phyloP scores from a whole-genome alignment of 2,113 vertebrate genomes.

The Hucho hucho region DNA sequence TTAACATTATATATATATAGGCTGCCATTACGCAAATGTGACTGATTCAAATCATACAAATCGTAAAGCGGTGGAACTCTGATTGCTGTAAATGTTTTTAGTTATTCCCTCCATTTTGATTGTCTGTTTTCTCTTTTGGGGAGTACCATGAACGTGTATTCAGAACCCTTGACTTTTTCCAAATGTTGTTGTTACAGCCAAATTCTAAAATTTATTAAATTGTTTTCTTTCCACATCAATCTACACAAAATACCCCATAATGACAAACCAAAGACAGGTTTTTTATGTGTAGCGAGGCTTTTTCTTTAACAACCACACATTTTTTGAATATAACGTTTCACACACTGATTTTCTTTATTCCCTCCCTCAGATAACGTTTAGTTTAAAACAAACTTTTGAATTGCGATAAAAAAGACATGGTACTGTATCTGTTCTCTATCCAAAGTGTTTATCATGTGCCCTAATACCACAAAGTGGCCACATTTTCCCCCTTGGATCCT shows the following conservation, averaged over 20 bases:
- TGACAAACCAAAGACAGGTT: no score
- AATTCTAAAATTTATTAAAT: no score
- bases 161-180: no score
- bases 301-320: background rate
- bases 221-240: no score
- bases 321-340: background rate
- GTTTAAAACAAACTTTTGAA: background rate
- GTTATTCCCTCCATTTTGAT: conserved; percentile 16
- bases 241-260: no score
- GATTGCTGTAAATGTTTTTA: conserved; percentile 21
- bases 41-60: conserved; percentile 31
- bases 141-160: conserved; percentile 20
- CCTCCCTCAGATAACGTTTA: no score
- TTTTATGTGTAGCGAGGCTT: background rate
- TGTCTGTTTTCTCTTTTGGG: conserved; percentile 38
- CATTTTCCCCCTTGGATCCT: background rate
- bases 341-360: background rate
- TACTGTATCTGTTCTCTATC: background rate
- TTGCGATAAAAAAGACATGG: background rate
- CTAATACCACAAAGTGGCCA: conserved; percentile 5
- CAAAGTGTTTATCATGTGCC: background rate
- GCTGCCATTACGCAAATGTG: conserved; percentile 28
- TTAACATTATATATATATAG: conserved; percentile 54
- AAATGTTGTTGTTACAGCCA: no score
- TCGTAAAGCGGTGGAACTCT: conserved; percentile 28